These are phyloP conservation scores for Pachycephala philippinensis DNA, from an alignment of 2,113 vertebrate species.

Conservation along the genomic window DNA sequence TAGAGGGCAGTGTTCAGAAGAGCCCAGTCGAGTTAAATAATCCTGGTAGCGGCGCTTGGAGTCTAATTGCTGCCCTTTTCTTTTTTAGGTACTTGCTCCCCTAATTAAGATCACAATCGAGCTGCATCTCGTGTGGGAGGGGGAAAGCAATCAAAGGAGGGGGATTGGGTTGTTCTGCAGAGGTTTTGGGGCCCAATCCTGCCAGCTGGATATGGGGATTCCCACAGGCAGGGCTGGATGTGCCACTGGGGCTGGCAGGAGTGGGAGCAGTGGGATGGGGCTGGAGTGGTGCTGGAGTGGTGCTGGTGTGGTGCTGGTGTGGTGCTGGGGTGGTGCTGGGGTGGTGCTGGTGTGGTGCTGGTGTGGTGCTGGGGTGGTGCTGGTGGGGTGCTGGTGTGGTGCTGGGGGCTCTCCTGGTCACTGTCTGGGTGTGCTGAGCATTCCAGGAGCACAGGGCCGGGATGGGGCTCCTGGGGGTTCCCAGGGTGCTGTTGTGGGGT, in stretches of 20 bases:
- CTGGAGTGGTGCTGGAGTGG: background rate
- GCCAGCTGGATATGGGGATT: background rate
- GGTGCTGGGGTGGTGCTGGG: background rate
- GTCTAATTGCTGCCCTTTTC: slow-evolving; percentile 23
- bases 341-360: background rate
- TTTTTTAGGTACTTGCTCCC: slow-evolving; percentile 7
- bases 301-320: accelerated
- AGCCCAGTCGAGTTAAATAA: background rate
- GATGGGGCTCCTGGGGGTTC: accelerated
- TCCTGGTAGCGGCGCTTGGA: background rate
- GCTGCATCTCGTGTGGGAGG: background rate
- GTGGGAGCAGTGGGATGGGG: accelerated
- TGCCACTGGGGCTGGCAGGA: background rate
- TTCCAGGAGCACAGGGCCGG: background rate
- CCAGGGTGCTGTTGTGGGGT: background rate
- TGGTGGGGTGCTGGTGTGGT: accelerated
- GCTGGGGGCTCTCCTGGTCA: background rate
- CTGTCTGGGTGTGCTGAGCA: accelerated
- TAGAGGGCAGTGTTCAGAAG: slow-evolving; percentile 38
- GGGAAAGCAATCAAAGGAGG: background rate
- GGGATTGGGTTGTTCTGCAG: accelerated
- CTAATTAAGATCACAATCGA: slow-evolving; percentile 28
- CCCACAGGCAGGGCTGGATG: background rate
- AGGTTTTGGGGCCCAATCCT: background rate
- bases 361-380: background rate